Base-by-base conservation (phyloP, 2,797 vertebrate genomes). In the Lates japonicus region DNA sequence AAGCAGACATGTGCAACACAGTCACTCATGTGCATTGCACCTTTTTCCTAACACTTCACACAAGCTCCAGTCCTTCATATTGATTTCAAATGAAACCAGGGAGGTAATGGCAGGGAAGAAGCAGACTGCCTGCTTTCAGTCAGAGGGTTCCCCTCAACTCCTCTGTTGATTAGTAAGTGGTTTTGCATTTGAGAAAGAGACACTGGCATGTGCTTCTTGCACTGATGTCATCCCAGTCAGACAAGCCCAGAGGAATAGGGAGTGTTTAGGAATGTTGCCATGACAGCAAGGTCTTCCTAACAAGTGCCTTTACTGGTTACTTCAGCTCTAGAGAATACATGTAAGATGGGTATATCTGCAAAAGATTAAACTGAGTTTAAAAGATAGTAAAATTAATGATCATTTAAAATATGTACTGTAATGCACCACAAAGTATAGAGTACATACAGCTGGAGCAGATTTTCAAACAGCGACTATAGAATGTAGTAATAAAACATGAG, bases 261-360 rank as follows among this genome's bases (percentile, higher is more conserved):
- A 81, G 73, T 83, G 85, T 88, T 90, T 63, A 62, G 84, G 83
- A 88, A 88, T 83, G 69, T 83, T 75, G 39, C 69, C 69, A 73
- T 76, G 41, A 68, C 63, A 84, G 82, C 80, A 37, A 10, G 61
- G 65, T 82, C 68, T 83, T 78, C 58, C 62, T 31, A 59, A 78
- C n/a, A 31, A 49, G 22, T n/a, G 11, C 8, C 13, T 31, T 62
- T 13, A 51, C 33, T 44, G 39, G 37, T 59, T 58, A 31, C 33
- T 42, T 69, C n/a, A 72, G 5, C 55, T 51, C 39, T 0, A 48
- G 13, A 37, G 35, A 73, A 55, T 25, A 6, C 0, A 60, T 70
- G 37, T 64, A 7, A 8, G 42, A 22, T 57, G 33, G 5, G 2
- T n/a, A 61, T 2, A 31, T 13, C 25, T 31, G 33, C 31, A n/a